These are phyloP conservation scores for Sphaerodactylus townsendi DNA, from an alignment of 2,113 vertebrate genomes.

Conservation along the genomic window DNA sequence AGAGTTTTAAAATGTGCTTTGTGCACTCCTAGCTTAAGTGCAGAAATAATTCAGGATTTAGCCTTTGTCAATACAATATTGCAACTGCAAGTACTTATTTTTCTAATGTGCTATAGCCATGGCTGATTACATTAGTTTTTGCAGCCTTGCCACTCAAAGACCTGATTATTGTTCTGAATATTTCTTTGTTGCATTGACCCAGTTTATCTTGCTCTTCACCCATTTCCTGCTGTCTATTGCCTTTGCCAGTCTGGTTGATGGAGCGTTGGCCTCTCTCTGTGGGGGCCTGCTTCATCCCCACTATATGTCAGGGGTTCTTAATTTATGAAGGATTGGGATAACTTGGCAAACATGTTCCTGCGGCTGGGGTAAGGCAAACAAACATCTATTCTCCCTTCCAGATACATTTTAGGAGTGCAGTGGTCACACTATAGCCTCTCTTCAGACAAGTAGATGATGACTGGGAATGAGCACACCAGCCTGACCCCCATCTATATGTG, in stretches of 20 bases:
- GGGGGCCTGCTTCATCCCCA: neutral
- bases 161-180: neutral
- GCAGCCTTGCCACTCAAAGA: neutral
- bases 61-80: neutral
- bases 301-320: neutral
- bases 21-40: neutral
- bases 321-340: neutral
- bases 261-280: neutral
- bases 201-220: neutral
- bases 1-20: too few relatives aligned
- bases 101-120: neutral
- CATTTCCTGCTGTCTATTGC: neutral
- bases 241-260: neutral
- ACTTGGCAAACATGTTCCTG: neutral
- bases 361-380: neutral
- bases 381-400: neutral
- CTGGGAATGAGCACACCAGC: too few relatives aligned
- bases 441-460: too few relatives aligned
- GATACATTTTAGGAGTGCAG: neutral
- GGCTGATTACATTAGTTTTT: neutral
- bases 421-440: too few relatives aligned
- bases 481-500: too few relatives aligned
- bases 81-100: neutral
- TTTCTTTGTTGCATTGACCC: neutral
- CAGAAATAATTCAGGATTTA: neutral